A percentile compares a stretch with the other conserved stretches of the same genome.
Evolutionary conservation across 2,113 vertebrate species (phyloP).

Genomic region (Prunella fulvescens): DNA sequence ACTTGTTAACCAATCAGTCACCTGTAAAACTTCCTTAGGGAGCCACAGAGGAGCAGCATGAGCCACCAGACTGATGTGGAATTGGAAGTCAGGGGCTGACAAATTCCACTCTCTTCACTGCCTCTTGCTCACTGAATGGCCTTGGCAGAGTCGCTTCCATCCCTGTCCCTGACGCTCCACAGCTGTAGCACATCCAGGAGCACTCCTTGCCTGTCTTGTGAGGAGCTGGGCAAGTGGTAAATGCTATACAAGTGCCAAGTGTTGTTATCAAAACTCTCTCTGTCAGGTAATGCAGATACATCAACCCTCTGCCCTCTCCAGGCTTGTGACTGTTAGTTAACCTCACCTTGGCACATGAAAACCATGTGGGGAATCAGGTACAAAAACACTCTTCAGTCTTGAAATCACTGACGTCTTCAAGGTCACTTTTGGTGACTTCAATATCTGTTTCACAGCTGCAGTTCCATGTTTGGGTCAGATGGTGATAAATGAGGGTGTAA

Average conservation of each 20-base stretch:
- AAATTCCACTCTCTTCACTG: not conserved
- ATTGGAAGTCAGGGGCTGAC: not conserved
- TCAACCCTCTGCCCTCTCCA: slow-evolving; percentile 22
- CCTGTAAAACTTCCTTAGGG: not conserved
- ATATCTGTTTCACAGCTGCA: slow-evolving; percentile 39
- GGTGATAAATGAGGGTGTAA: slow-evolving; percentile 49
- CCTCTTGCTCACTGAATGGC: not conserved
- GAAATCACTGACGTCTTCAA: not conserved
- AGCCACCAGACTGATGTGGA: not conserved
- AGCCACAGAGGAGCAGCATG: not conserved
- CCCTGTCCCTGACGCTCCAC: not conserved
- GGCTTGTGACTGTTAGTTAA: slow-evolving; percentile 49
- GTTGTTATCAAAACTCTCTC: not conserved
- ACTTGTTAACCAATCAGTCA: not conserved
- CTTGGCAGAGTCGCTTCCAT: not conserved
- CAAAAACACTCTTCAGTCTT: not conserved
- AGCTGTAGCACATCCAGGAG: not conserved
- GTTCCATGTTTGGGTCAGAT: slow-evolving; percentile 21
- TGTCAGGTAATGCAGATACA: slow-evolving; percentile 6
- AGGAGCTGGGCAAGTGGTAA: not conserved
- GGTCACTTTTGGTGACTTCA: slow-evolving; percentile 36
- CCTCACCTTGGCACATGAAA: not conserved
- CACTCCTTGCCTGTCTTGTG: not conserved
- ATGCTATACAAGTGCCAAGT: not conserved
- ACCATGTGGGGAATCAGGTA: not conserved